Evolutionary conservation across 1,140 invertebrate genomes (phyloP).

Genomic region (Drosophila pseudoobscura): DNA sequence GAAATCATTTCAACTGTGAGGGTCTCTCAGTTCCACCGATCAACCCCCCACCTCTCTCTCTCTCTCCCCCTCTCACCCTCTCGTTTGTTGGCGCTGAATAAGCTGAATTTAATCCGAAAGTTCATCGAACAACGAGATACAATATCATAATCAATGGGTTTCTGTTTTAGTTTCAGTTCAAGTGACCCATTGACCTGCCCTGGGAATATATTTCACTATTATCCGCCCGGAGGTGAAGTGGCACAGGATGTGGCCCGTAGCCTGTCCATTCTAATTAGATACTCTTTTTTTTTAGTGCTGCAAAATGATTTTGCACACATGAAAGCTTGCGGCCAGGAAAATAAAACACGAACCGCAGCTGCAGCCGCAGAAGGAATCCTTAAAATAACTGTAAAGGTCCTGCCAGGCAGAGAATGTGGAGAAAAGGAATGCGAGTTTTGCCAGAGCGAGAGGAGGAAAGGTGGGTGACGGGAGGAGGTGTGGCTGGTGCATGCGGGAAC

Average conservation of each 20-base stretch:
- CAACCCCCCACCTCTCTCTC: background rate
- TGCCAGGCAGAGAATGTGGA: background rate
- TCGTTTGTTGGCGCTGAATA: slow-evolving; percentile 10
- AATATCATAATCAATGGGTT: slow-evolving; percentile 1
- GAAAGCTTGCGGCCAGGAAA: background rate
- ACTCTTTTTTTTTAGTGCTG: background rate
- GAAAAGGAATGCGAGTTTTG: background rate
- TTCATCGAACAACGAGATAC: background rate
- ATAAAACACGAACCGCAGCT: background rate
- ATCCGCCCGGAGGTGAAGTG: slow-evolving; percentile 8
- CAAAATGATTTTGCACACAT: slow-evolving; percentile 4
- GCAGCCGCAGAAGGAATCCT: background rate
- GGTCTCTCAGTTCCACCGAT: slow-evolving; percentile 4
- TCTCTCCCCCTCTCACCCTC: background rate
- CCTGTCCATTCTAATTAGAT: slow-evolving; percentile 34
- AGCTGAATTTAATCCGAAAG: slow-evolving; percentile 24
- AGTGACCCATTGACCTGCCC: background rate
- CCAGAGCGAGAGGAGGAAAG: too few relatives aligned
- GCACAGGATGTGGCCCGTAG: slow-evolving; percentile 20
- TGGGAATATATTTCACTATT: too few relatives aligned
- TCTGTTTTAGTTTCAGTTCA: background rate
- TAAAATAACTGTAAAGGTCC: background rate
- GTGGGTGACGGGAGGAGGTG: too few relatives aligned
- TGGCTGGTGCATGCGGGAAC: too few relatives aligned
- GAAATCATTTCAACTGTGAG: slow-evolving; percentile 26